Conservation (phyloP, 1,140 invertebrate species). For the Elymnias hypermnestra region DNA sequence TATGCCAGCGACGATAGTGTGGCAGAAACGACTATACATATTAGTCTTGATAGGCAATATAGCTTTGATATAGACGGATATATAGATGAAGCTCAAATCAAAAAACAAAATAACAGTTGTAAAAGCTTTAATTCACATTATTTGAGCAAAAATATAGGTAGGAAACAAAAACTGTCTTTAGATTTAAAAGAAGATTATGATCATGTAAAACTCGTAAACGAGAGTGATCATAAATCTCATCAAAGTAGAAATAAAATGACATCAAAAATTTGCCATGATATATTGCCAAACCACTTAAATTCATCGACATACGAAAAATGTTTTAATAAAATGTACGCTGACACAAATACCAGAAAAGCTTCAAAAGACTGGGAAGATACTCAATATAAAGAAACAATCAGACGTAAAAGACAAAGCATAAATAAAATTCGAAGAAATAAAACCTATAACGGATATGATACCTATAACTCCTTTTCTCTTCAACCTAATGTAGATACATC, state of each 20-base stretch:
- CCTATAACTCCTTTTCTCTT: slow-evolving; percentile 3
- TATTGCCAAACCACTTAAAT: background rate
- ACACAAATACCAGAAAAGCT: background rate
- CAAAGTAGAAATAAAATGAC: background rate
- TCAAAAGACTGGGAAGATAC: background rate
- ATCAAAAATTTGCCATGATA: background rate
- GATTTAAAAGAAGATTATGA: slow-evolving; percentile 43
- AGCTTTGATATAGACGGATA: slow-evolving; percentile 21
- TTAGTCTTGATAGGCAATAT: slow-evolving; percentile 39
- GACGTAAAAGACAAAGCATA: background rate
- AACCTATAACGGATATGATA: slow-evolving; percentile 1
- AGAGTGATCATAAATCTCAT: background rate
- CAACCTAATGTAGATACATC: slow-evolving; percentile 33
- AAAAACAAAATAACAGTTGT: slow-evolving; percentile 3
- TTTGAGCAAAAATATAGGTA: slow-evolving; percentile 18
- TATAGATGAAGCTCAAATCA: slow-evolving; percentile 1
- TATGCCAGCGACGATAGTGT: slow-evolving; percentile 66
- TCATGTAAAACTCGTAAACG: too few species aligned
- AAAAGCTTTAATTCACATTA: slow-evolving; percentile 9
- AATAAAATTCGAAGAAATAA: background rate
- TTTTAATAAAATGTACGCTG: slow-evolving; percentile 6
- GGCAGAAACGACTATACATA: slow-evolving; percentile 61
- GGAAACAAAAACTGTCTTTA: slow-evolving; percentile 43
- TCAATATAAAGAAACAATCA: background rate
- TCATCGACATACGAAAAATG: slow-evolving; percentile 2